Evolutionary conservation across 2,113 vertebrate genomes (phyloP).

Genomic region (Mustela lutreola): DNA sequence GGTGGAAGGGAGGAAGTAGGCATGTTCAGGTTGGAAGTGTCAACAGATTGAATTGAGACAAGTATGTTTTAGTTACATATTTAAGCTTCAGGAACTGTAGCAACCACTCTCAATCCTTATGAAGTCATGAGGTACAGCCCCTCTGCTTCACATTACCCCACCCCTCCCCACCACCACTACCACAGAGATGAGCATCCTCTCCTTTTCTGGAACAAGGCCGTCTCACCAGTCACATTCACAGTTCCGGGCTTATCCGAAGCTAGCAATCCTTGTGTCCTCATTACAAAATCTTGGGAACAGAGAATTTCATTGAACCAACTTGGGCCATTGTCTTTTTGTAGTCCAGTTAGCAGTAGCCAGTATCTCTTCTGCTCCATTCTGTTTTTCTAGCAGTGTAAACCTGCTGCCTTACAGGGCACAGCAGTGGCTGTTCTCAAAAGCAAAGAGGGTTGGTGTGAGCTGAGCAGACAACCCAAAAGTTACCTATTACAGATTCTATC

Average conservation of each 20-base stretch:
- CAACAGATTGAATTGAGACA: slow-evolving; percentile 15
- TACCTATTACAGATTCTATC: background rate
- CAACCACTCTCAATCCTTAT: background rate
- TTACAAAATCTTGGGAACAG: background rate
- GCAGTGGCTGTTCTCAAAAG: background rate
- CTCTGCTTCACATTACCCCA: background rate
- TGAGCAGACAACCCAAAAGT: background rate
- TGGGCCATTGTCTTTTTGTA: background rate
- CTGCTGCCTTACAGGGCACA: background rate
- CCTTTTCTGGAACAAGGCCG: background rate
- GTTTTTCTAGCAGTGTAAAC: background rate
- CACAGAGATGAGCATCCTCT: background rate
- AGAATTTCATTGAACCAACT: background rate
- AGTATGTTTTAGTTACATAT: background rate
- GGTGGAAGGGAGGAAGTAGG: background rate
- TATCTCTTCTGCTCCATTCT: background rate
- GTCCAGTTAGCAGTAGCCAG: background rate
- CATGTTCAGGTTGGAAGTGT: background rate
- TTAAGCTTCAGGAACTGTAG: background rate
- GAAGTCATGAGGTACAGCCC: background rate
- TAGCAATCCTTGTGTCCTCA: background rate
- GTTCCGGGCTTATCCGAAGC: background rate
- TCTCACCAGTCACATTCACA: background rate
- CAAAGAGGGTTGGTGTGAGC: background rate
- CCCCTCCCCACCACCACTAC: background rate